Conservation (phyloP, 2,888 invertebrate genomes). For the Diarsia brunnea region DNA sequence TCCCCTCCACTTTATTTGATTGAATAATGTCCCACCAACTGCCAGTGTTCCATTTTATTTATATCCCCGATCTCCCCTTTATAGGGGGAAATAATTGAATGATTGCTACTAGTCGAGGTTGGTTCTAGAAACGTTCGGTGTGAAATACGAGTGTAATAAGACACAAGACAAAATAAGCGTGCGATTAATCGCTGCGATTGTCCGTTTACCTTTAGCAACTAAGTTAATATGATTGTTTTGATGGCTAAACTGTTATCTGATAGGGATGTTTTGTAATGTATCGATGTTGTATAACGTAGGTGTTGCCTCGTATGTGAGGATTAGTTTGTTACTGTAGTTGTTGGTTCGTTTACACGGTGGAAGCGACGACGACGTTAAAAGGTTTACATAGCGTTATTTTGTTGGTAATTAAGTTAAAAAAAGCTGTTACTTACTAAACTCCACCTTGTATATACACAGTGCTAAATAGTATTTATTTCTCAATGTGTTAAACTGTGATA, state of each 20-base stretch:
- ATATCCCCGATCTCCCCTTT: constrained; percentile 48
- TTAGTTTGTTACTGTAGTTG: not conserved
- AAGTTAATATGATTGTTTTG: not conserved
- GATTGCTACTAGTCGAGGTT: constrained; percentile 66
- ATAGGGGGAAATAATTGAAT: constrained; percentile 70
- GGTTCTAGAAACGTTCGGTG: constrained; percentile 51
- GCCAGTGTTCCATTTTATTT: constrained; percentile 37
- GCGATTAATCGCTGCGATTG: constrained; percentile 23
- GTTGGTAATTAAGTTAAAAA: too few relatives aligned
- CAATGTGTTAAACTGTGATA: not conserved
- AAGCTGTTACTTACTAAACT: too few relatives aligned
- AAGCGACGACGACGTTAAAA: too few relatives aligned
- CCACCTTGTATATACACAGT: not conserved
- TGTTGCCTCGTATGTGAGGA: not conserved
- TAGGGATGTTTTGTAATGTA: constrained; percentile 1
- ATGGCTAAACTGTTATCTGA: constrained; percentile 1
- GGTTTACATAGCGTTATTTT: too few relatives aligned
- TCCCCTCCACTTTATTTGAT: constrained; percentile 39
- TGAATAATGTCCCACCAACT: constrained; percentile 44
- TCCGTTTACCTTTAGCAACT: constrained; percentile 10
- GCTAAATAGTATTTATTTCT: not conserved
- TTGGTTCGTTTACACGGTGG: not conserved
- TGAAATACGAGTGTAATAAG: constrained; percentile 30
- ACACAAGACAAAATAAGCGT: constrained; percentile 23
- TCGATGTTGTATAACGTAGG: not conserved